These are phyloP conservation scores for Orthonychiurus folsomi DNA, from an alignment of 2,888 invertebrate genomes.

Conservation along the genomic window DNA sequence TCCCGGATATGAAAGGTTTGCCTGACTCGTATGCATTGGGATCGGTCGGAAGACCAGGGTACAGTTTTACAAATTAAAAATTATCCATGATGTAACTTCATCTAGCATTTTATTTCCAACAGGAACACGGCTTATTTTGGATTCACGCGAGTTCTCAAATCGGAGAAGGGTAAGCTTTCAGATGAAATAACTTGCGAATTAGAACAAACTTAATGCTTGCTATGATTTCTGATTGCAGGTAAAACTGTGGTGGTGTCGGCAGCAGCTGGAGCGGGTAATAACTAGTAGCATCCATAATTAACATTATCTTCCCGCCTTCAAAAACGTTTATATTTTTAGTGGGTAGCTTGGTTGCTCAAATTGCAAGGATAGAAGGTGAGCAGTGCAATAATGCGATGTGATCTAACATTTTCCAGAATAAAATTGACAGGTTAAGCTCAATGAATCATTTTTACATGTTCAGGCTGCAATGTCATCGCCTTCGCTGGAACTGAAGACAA, in stretches of 20 bases:
- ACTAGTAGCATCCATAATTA: too few species aligned
- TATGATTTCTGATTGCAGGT: conserved; percentile 45
- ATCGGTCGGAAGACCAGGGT: conserved; percentile 27
- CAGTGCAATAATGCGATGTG: too few species aligned
- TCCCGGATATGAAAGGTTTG: conserved; percentile 54
- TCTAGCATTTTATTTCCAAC: conserved; percentile 12
- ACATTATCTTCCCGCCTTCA: too few species aligned
- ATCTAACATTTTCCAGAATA: too few species aligned
- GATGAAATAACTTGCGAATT: too few species aligned
- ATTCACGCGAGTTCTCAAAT: conserved; percentile 55
- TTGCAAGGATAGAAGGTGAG: conserved; percentile 60
- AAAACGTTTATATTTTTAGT: conserved; percentile 46
- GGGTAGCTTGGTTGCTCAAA: conserved; percentile 67
- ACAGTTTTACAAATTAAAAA: too few species aligned
- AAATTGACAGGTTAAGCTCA: too few species aligned
- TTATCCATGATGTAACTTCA: neutral
- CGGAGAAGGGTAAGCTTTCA: conserved; percentile 56
- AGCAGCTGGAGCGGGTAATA: conserved; percentile 54
- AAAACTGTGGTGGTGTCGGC: conserved; percentile 64
- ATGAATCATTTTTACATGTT: too few species aligned
- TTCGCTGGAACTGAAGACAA: conserved; percentile 63
- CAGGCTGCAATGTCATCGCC: conserved; percentile 60
- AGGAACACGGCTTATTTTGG: conserved; percentile 70
- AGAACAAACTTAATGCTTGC: too few species aligned
- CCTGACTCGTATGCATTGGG: conserved; percentile 51